Percentiles rank a stretch among this genome's conserved stretches.
Evolutionary conservation across 2,888 invertebrate species (phyloP).

Genomic region (Lepidocyrtinus sp.): DNA sequence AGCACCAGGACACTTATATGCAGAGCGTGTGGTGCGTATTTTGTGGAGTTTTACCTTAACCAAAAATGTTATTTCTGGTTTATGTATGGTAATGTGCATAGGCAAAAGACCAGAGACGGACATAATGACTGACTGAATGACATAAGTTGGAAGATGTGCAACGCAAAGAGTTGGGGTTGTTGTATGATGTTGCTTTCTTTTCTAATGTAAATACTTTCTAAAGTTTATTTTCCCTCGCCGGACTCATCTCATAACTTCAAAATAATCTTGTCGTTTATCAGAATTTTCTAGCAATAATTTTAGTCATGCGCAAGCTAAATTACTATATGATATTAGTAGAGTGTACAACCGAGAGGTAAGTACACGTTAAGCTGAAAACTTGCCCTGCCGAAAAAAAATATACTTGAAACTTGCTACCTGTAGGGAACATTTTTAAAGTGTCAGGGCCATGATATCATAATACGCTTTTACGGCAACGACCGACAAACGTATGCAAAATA

Average conservation of each 20-base stretch:
- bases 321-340: too few species aligned
- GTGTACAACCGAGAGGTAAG: neutral
- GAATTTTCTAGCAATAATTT: neutral
- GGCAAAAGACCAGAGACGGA: neutral
- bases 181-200: neutral
- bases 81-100: too few species aligned
- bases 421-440: conserved; percentile 20
- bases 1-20: neutral
- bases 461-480: conserved; percentile 12
- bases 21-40: neutral
- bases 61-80: too few species aligned
- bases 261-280: conserved; percentile 11
- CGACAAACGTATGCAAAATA: conserved; percentile 17
- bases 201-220: neutral
- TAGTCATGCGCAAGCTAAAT: conserved; percentile 8
- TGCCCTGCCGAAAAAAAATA: neutral
- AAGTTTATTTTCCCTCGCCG: too few species aligned
- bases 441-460: conserved; percentile 32
- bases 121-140: conserved; percentile 8
- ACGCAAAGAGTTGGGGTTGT: neutral
- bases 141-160: conserved; percentile 15
- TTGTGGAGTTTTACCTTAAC: neutral
- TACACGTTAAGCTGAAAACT: neutral
- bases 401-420: conserved; percentile 14
- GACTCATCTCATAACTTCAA: conserved; percentile 11